Conservation (phyloP, 2,888 invertebrate genomes). For the Latrodectus elegans region DNA sequence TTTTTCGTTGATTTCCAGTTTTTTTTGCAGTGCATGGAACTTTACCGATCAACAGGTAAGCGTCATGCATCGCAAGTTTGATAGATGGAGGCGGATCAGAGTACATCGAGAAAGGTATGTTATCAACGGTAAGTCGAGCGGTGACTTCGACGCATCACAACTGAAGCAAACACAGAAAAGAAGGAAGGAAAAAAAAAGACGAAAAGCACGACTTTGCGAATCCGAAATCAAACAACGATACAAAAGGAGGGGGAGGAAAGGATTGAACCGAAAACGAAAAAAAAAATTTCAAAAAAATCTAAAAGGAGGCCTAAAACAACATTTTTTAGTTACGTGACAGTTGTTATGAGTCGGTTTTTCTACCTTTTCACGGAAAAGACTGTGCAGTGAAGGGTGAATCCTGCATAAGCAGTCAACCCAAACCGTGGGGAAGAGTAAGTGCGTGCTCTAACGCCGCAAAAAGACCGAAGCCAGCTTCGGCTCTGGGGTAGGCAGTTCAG, state of each 20-base stretch:
- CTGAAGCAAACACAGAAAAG: constrained; percentile 46
- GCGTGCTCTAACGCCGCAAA: constrained; percentile 49
- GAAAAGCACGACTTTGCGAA: constrained; percentile 52
- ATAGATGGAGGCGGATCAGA: constrained; percentile 11
- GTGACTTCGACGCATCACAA: constrained; percentile 42
- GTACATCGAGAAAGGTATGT: constrained; percentile 26
- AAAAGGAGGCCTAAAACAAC: constrained; percentile 45
- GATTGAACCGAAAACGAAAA: constrained; percentile 12
- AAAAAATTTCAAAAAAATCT: constrained; percentile 23
- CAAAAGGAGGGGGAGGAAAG: constrained; percentile 19
- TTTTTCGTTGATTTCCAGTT: too few species aligned
- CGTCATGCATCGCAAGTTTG: too few species aligned
- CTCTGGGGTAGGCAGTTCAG: constrained; percentile 18
- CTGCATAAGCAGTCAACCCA: constrained; percentile 59
- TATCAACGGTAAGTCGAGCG: constrained; percentile 15
- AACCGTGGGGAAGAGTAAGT: constrained; percentile 55
- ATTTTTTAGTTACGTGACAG: constrained; percentile 69
- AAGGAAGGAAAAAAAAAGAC: constrained; percentile 26
- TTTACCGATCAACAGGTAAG: too few species aligned
- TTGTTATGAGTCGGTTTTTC: constrained; percentile 67
- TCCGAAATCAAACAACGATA: constrained; percentile 46
- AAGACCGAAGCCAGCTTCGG: constrained; percentile 35
- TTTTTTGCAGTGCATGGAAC: too few species aligned
- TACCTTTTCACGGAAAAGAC: constrained; percentile 58
- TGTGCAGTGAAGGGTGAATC: constrained; percentile 63